Conservation (phyloP, 2,797 vertebrate genomes). For the Menidia menidia region DNA sequence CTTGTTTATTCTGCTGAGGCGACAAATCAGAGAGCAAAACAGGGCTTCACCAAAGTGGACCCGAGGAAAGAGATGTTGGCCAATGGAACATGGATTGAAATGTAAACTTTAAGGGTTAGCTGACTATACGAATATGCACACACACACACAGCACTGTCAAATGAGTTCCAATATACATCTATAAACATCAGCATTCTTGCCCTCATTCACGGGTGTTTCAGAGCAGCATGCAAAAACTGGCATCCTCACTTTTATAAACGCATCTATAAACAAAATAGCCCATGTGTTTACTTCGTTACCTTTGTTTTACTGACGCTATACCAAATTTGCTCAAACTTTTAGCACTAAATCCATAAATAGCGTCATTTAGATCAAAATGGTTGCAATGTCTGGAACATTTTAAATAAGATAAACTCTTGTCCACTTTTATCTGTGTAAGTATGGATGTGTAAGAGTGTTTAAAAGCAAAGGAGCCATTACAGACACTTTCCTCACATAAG, state of each 20-base stretch:
- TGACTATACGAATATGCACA: slow-evolving; percentile 35
- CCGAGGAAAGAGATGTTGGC: slow-evolving; percentile 39
- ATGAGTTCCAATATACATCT: not conserved
- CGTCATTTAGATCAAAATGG: slow-evolving; percentile 14
- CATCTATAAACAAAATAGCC: not conserved
- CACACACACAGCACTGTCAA: not conserved
- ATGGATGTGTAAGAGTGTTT: slow-evolving; percentile 40
- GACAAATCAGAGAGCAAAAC: slow-evolving; percentile 8
- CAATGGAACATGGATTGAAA: slow-evolving; percentile 29
- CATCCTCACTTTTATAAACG: not conserved
- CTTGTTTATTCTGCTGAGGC: slow-evolving; percentile 22
- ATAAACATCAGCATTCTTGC: not conserved
- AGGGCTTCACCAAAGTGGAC: slow-evolving; percentile 25
- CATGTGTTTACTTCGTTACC: not conserved
- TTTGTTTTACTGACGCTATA: not conserved
- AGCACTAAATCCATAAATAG: not conserved
- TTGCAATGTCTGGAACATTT: slow-evolving; percentile 32
- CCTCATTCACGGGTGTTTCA: not conserved
- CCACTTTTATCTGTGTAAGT: slow-evolving; percentile 30
- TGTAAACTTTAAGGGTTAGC: slow-evolving; percentile 34
- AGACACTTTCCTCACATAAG: slow-evolving; percentile 60
- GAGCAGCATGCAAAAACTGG: not conserved
- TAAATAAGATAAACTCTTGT: slow-evolving; percentile 11
- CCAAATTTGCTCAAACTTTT: slow-evolving; percentile 7
- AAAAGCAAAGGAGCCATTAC: slow-evolving; percentile 58